Base-by-base conservation (phyloP, 1,140 invertebrate genomes). In the Mylabris phalerata region DNA sequence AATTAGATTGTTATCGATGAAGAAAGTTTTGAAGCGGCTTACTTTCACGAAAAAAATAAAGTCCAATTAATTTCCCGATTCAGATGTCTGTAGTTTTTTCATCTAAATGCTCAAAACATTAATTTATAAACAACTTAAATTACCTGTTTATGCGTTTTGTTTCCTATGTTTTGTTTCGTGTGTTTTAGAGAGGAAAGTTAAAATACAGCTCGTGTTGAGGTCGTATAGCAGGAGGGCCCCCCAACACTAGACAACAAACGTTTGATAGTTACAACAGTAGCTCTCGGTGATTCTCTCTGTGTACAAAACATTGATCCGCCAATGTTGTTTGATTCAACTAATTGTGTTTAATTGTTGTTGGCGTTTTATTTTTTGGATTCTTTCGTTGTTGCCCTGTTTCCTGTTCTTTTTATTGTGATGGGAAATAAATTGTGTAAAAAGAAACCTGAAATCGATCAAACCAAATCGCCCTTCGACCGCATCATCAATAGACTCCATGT, bases 401-500 rank as follows among this genome's bases (percentile, higher is more conserved):
- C 51, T 43, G 9, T 42, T 11, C 4, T 32, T 32, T 5, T 32
- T 32, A 32, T 32, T 7, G 32, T 5, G 11, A 62, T 62, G 60
- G 60, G 60, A 0, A 62, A 62, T 47, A 57, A 58, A 43, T 46
- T 62, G 32, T 62, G 60, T 43, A 62, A 62, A 50, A 62, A 58
- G 48, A 62, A 62, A 52, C 44, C 54, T 41, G 60, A 62, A 48
- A 55, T 43, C 25, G 60, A 62, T 50, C 52, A 59, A 47, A 32
- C 50, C 25, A 62, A 49, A 51, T 56, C 55, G 32, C 55, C 49
- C 25, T 58, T 62, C 24, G 60, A 62, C 42, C 51, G 60, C 46
- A 62, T 62, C 48, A 62, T 62, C 46, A 59, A 59, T 50, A 52
- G 60, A 58, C 48, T 62, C 46, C 60, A 59, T 43, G 60, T 62